Base-by-base conservation (phyloP, 1,140 invertebrate species). In the Sitobion miscanthi region DNA sequence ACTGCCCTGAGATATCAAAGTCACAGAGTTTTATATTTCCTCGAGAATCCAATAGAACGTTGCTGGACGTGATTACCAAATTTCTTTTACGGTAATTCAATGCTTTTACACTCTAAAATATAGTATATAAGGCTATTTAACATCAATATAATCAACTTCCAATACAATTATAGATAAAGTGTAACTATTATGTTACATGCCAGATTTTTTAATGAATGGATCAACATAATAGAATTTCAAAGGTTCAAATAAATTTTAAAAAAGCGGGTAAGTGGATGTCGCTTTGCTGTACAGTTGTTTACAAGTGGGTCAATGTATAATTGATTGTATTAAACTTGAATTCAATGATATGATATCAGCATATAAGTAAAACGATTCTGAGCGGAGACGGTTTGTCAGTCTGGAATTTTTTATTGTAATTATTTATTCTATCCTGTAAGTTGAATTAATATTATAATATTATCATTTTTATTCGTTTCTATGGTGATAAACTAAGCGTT, bases 11-110 rank as follows among this genome's bases (percentile, higher is more conserved):
- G 95, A 99, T 99, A 94, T 99, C 99, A 96, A 99, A 99, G 96
- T 99, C 99, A 96, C 99, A 99, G 93, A 99, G 96, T 96, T 99
- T 99, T 94, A 99, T 99, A 95, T 99, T 97, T 52, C 99, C 98
- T 93, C 97, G 96, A 94, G 97, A 96, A 95, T 99, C 98, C 94
- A 99, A 96, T 94, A 99, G 96, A 95, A 99, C 99, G 96, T 99
- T 99, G 94, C 98, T 99, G 52, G 99, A 99, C 95, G 95, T 99
- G 99, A 94, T 99, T 95, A 98, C 97, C 94, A 99, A 96, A 95
- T 99, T 97, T 95, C 98, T 97, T 95, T 99, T 99, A 93, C 99
- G 96, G 96, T 99, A 99, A 96, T 99, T 98, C 94, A 99, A 96
- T 90, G 99, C 99, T 96, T 98, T 98, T 6, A 99, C 98, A 88